Conservation (phyloP, 2,888 invertebrate genomes). For the Frankliniella intonsa region DNA sequence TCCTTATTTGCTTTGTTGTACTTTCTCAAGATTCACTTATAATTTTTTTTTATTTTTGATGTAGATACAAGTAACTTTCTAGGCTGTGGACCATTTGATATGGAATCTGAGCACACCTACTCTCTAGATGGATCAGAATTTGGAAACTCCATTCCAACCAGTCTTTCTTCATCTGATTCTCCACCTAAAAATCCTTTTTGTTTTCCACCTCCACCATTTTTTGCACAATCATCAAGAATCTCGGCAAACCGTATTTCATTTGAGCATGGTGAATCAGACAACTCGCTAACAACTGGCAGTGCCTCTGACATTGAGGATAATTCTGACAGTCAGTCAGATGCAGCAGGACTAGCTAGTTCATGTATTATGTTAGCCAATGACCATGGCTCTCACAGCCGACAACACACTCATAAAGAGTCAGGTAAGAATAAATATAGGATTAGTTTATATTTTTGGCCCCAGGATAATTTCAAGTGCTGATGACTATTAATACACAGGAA, state of each 20-base stretch:
- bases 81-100: not conserved
- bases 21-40: not conserved
- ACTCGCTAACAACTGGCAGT: not conserved
- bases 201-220: not conserved
- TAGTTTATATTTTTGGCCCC: not conserved
- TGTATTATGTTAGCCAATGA: not conserved
- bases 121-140: not conserved
- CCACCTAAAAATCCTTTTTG: not conserved
- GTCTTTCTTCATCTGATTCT: conserved; percentile 10
- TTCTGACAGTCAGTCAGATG: conserved; percentile 2
- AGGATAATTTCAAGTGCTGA: not conserved
- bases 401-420: not conserved
- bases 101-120: not conserved
- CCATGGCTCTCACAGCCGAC: conserved; percentile 5
- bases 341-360: not conserved
- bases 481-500: not conserved
- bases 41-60: not conserved
- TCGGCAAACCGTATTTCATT: not conserved
- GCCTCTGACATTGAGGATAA: conserved; percentile 12
- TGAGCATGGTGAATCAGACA: conserved; percentile 8
- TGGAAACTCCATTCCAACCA: not conserved
- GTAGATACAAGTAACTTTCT: not conserved
- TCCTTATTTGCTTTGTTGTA: not conserved
- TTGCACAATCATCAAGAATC: not conserved
- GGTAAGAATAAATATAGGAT: not conserved